Conservation (phyloP, 2,797 vertebrate species). For the Phalanger gymnotis region DNA sequence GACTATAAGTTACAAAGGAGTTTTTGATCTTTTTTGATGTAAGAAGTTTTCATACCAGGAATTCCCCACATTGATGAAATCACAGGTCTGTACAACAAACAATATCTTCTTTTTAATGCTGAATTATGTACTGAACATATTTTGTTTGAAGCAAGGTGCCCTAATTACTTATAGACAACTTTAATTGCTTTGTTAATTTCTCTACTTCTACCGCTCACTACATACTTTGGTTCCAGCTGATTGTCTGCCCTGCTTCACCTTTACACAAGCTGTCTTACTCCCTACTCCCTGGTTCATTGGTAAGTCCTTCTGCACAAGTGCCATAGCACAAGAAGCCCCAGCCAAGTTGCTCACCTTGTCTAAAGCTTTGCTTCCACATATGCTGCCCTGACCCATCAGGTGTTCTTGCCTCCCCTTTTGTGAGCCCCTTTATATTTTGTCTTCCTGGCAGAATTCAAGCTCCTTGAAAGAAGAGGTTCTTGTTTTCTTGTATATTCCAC, state of each 20-base stretch:
- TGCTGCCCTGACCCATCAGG: neutral
- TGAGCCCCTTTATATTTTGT: neutral
- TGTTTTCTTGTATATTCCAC: neutral
- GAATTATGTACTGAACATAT: neutral
- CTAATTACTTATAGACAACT: neutral
- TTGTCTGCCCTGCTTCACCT: neutral
- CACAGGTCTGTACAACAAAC: neutral
- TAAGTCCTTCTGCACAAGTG: too few species aligned
- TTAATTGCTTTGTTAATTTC: neutral
- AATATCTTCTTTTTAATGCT: neutral
- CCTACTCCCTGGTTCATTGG: neutral
- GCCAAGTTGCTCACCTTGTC: too few species aligned
- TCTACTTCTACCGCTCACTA: neutral
- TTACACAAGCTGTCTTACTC: neutral
- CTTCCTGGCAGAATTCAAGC: neutral
- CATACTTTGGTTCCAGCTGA: neutral
- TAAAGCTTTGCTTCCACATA: neutral
- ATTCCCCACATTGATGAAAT: neutral
- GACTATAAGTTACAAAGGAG: neutral
- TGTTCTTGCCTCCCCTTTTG: neutral
- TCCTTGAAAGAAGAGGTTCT: neutral
- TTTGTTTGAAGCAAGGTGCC: neutral
- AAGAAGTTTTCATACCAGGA: neutral
- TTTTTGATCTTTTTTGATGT: neutral
- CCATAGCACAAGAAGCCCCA: too few species aligned